phyloP scores from a whole-genome alignment of 2,797 vertebrate genomes.

The Poecilia velifera region DNA sequence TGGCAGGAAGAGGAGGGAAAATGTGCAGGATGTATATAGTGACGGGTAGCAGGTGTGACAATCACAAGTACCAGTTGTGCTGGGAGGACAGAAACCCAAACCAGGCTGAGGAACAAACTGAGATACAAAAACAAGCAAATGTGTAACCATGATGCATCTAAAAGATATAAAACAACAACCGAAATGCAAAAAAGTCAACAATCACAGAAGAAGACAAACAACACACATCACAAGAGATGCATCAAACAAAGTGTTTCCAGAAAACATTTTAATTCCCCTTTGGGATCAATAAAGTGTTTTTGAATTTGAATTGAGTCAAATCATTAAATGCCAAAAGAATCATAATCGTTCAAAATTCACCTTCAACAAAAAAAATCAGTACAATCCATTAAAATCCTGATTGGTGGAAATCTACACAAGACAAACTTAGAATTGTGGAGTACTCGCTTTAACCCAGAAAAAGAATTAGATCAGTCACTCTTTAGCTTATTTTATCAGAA shows the following conservation, averaged over 20 bases:
- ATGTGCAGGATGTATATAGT: not conserved
- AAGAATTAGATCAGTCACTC: too few species aligned
- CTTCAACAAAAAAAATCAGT: too few species aligned
- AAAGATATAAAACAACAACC: not conserved
- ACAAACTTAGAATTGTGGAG: not conserved
- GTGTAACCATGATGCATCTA: not conserved
- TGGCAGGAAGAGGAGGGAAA: constrained; percentile 1
- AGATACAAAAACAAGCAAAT: not conserved
- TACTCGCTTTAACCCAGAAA: too few species aligned
- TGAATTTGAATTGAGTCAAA: not conserved
- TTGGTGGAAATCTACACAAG: not conserved
- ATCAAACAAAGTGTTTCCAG: too few species aligned
- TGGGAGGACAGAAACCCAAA: constrained; percentile 3
- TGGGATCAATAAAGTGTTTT: too few species aligned
- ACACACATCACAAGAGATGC: not conserved
- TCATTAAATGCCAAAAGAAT: not conserved
- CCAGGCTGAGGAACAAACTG: not conserved
- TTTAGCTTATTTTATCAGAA: too few species aligned
- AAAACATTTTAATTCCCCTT: too few species aligned
- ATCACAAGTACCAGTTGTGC: not conserved
- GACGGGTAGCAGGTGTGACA: not conserved
- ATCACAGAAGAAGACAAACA: not conserved
- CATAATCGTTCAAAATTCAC: not conserved
- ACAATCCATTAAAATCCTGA: not conserved
- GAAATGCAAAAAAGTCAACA: not conserved